These are phyloP conservation scores for Tachina lurida DNA, from an alignment of 2,888 invertebrate species.

Conservation along the genomic window DNA sequence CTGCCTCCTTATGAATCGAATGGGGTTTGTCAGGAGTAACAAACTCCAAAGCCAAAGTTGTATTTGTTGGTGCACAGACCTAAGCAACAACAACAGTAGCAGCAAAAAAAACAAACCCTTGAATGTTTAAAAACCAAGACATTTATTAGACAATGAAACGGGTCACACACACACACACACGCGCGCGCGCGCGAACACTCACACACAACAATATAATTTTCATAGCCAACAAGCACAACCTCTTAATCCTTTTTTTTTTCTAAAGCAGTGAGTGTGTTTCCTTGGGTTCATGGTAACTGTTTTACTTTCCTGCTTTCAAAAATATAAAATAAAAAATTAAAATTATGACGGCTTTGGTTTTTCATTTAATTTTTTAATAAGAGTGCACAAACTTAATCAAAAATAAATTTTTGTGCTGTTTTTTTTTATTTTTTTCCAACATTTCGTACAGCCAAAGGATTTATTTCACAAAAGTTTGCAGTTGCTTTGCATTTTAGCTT, in stretches of 20 bases:
- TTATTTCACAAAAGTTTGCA: slow-evolving; percentile 61
- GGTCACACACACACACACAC: slow-evolving; percentile 38
- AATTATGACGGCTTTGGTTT: slow-evolving; percentile 13
- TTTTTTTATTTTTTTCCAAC: background rate
- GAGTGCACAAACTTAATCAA: slow-evolving; percentile 66
- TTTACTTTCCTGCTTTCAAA: background rate
- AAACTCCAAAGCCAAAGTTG: background rate
- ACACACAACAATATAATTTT: slow-evolving; percentile 10
- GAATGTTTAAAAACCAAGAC: slow-evolving; percentile 46
- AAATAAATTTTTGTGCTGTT: slow-evolving; percentile 62
- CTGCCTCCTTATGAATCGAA: background rate
- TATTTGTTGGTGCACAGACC: background rate
- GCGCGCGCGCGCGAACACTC: background rate
- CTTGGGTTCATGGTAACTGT: slow-evolving; percentile 23
- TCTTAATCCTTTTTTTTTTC: slow-evolving; percentile 62
- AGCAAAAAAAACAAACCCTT: slow-evolving; percentile 1
- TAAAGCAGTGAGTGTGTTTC: background rate
- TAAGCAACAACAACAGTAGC: background rate
- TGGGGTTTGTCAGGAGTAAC: background rate
- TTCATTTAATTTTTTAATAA: slow-evolving; percentile 1
- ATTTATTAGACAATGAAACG: slow-evolving; percentile 65
- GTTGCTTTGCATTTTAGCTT: slow-evolving; percentile 18
- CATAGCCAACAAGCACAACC: slow-evolving; percentile 46
- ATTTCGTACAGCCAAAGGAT: slow-evolving; percentile 40
- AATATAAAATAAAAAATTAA: background rate